Percentiles rank a stretch among this genome's conserved stretches.
Evolutionary conservation across 2,113 vertebrate species (phyloP).

Genomic region (Xyrauchen texanus): DNA sequence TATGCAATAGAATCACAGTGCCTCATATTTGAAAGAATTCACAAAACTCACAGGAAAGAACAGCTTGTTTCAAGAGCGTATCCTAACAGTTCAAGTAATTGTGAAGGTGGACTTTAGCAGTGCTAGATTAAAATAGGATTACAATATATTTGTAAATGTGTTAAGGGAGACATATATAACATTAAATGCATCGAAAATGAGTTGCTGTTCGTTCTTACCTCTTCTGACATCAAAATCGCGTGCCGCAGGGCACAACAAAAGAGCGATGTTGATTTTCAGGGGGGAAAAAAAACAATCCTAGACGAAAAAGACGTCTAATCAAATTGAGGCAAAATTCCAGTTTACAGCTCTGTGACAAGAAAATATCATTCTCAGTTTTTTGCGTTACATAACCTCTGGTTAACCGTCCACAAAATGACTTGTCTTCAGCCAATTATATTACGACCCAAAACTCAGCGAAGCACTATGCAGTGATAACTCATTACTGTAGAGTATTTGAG

Average conservation of each 20-base stretch:
- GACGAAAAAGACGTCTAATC: slow-evolving; percentile 1
- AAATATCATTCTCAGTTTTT: slow-evolving; percentile 23
- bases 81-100: too few relatives aligned
- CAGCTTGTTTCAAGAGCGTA: background rate
- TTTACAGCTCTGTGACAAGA: slow-evolving; percentile 6
- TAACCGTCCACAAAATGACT: slow-evolving; percentile 26
- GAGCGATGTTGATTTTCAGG: slow-evolving; percentile 19
- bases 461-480: slow-evolving; percentile 19
- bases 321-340: background rate
- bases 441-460: slow-evolving; percentile 18
- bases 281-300: slow-evolving; percentile 17
- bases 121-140: too few relatives aligned
- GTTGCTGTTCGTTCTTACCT: slow-evolving; percentile 44
- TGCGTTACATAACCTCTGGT: slow-evolving; percentile 44
- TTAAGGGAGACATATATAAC: background rate
- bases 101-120: background rate
- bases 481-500: slow-evolving; percentile 11
- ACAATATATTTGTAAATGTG: too few relatives aligned
- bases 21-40: background rate
- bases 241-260: slow-evolving; percentile 38
- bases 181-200: background rate
- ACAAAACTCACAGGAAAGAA: background rate
- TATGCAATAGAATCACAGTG: background rate
- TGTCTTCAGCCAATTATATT: slow-evolving; percentile 19
- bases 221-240: slow-evolving; percentile 48